phyloP scores from a whole-genome alignment of 2,797 vertebrate genomes.

The Sebastes miniatus region DNA sequence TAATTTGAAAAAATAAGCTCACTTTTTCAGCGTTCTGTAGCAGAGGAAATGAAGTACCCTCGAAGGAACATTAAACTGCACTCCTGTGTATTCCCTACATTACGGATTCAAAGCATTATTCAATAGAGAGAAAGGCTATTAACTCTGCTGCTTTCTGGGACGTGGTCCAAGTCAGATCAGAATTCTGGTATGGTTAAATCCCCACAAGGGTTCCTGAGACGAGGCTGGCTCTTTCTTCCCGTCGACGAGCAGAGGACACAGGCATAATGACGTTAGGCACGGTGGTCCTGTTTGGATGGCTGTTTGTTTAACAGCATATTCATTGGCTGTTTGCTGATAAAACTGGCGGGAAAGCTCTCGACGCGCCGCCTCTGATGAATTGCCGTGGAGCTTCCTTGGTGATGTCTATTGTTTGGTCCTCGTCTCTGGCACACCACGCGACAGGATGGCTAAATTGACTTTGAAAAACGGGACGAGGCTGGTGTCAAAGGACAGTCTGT shows the following conservation, averaged over 20 bases:
- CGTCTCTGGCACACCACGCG: neutral
- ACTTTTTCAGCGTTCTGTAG: conserved; percentile 62
- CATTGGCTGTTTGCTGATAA: conserved; percentile 69
- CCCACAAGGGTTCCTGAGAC: conserved; percentile 74
- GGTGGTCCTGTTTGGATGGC: conserved; percentile 68
- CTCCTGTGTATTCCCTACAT: conserved; percentile 71
- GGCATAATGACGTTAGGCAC: conserved; percentile 71
- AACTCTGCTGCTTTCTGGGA: conserved; percentile 78
- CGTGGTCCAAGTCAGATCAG: conserved; percentile 74
- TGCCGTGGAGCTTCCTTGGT: conserved; percentile 25
- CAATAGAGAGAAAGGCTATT: conserved; percentile 79
- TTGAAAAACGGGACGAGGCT: conserved; percentile 42
- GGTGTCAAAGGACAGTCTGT: conserved; percentile 28
- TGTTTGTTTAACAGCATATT: conserved; percentile 78
- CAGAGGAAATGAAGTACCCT: conserved; percentile 73
- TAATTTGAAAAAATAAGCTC: conserved; percentile 70
- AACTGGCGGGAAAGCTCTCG: conserved; percentile 45
- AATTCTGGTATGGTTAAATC: conserved; percentile 76
- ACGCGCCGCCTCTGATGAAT: conserved; percentile 42
- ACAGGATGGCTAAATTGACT: conserved; percentile 52
- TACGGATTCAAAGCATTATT: conserved; percentile 82
- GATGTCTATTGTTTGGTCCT: conserved; percentile 46
- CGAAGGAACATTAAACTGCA: conserved; percentile 74
- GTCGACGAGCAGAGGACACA: conserved; percentile 51
- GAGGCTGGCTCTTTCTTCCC: conserved; percentile 60